phyloP scores from a whole-genome alignment of 2,797 vertebrate species.

The Sternotherus odoratus region DNA sequence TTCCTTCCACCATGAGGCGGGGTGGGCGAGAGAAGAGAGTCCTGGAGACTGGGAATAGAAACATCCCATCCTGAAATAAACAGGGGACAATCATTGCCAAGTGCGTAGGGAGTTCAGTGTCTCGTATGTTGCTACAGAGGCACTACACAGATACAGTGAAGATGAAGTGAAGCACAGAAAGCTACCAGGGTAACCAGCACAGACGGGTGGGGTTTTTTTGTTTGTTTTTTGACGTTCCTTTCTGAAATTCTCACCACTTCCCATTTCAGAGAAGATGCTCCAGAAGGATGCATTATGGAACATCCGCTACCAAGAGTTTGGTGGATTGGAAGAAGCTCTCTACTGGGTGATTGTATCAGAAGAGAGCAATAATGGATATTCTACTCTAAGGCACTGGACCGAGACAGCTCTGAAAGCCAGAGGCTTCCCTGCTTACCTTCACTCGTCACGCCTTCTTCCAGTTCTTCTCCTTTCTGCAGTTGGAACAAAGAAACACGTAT shows the following conservation, averaged over 20 bases:
- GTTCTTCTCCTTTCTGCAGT: constrained; percentile 92
- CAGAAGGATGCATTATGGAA: constrained; percentile 14
- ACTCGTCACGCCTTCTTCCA: constrained; percentile 96
- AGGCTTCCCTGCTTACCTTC: constrained; percentile 87
- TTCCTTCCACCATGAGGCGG: not conserved
- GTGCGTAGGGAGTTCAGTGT: constrained; percentile 32
- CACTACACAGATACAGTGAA: not conserved
- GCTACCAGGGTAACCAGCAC: constrained; percentile 7
- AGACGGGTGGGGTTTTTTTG: not conserved
- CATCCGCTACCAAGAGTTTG: constrained; percentile 21
- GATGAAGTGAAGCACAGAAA: constrained; percentile 20
- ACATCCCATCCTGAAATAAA: not conserved
- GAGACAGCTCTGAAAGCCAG: constrained; percentile 1
- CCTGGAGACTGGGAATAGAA: not conserved
- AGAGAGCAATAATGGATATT: not conserved
- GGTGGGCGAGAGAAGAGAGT: not conserved
- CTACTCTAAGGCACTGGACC: not conserved
- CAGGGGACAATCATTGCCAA: constrained; percentile 62
- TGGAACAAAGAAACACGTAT: constrained; percentile 45
- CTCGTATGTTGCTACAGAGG: constrained; percentile 23
- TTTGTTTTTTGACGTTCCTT: not conserved
- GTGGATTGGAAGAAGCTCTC: constrained; percentile 15
- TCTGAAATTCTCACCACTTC: not conserved
- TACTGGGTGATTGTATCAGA: not conserved
- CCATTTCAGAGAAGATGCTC: not conserved